phyloP scores from a whole-genome alignment of 2,113 vertebrate genomes.

The Centropristis striata region DNA sequence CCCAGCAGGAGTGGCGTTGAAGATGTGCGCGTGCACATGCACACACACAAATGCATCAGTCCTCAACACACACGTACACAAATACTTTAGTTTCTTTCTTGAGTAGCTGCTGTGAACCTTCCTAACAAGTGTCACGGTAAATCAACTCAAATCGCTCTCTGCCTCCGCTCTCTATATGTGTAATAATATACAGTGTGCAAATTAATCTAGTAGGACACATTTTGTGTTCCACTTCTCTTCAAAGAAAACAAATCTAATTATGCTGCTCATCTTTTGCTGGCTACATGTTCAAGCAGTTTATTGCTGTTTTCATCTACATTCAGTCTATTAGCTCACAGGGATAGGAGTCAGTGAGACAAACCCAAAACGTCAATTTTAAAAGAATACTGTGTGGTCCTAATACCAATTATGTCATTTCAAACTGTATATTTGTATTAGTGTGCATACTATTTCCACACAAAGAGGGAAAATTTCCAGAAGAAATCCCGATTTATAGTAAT shows the following conservation, averaged over 20 bases:
- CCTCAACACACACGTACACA: conserved; percentile 16
- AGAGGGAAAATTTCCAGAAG: background rate
- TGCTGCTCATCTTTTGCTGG: conserved; percentile 14
- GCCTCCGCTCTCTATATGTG: conserved; percentile 8
- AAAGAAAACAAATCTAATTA: conserved; percentile 20
- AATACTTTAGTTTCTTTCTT: conserved; percentile 36
- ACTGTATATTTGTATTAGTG: background rate
- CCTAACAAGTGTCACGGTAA: conserved; percentile 63
- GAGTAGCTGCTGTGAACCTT: conserved; percentile 51
- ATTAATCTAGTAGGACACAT: conserved; percentile 31
- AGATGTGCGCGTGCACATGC: conserved; percentile 8
- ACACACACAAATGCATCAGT: background rate
- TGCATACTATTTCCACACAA: background rate
- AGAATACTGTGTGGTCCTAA: background rate
- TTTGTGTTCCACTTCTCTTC: conserved; percentile 29
- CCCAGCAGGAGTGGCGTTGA: conserved; percentile 30
- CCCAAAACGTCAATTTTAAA: background rate
- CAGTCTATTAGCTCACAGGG: background rate
- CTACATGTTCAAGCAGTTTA: conserved; percentile 10
- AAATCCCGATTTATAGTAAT: conserved; percentile 9
- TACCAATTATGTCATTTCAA: background rate
- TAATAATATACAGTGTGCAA: conserved; percentile 31
- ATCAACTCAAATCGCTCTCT: conserved; percentile 57
- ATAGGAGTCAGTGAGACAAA: conserved; percentile 8
- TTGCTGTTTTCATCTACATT: conserved; percentile 2